phyloP scores from a whole-genome alignment of 2,113 vertebrate genomes.

The Nematolebias whitei region DNA sequence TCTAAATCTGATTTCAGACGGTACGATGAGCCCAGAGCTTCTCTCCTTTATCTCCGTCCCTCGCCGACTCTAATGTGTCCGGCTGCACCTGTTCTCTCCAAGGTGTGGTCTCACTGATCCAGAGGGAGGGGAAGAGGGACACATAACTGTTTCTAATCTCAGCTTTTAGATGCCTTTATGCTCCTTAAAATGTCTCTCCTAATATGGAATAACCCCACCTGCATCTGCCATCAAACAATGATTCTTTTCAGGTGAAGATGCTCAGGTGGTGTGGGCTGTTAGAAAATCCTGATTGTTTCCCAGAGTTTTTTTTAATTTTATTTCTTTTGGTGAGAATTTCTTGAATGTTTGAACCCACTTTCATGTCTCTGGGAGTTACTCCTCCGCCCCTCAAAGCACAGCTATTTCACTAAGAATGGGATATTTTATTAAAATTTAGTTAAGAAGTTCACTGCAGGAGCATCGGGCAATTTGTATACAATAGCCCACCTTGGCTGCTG shows the following conservation, averaged over 20 bases:
- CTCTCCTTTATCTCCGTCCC: slow-evolving; percentile 62
- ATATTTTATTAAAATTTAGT: slow-evolving; percentile 43
- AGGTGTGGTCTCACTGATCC: slow-evolving; percentile 58
- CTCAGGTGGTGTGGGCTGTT: background rate
- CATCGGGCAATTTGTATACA: slow-evolving; percentile 73
- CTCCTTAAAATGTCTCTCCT: slow-evolving; percentile 42
- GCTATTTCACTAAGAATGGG: slow-evolving; percentile 31
- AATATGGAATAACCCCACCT: slow-evolving; percentile 37
- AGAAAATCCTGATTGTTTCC: slow-evolving; percentile 32
- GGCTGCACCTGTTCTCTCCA: slow-evolving; percentile 47
- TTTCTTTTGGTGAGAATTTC: slow-evolving; percentile 21
- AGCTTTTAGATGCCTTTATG: slow-evolving; percentile 18
- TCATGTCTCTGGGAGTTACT: slow-evolving; percentile 44
- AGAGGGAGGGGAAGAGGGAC: slow-evolving; percentile 1
- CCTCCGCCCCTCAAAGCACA: slow-evolving; percentile 14
- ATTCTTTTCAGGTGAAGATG: background rate
- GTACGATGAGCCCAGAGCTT: slow-evolving; percentile 64
- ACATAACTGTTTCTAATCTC: slow-evolving; percentile 50
- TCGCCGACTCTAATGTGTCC: slow-evolving; percentile 56
- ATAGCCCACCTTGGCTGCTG: slow-evolving; percentile 43
- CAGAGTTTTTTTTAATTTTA: slow-evolving; percentile 1
- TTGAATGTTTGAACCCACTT: slow-evolving; percentile 67
- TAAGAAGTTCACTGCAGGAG: slow-evolving; percentile 63
- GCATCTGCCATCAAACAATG: slow-evolving; percentile 5
- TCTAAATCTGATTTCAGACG: slow-evolving; percentile 70